Base-by-base conservation (phyloP, 2,888 invertebrate species). In the Thereva unica region DNA sequence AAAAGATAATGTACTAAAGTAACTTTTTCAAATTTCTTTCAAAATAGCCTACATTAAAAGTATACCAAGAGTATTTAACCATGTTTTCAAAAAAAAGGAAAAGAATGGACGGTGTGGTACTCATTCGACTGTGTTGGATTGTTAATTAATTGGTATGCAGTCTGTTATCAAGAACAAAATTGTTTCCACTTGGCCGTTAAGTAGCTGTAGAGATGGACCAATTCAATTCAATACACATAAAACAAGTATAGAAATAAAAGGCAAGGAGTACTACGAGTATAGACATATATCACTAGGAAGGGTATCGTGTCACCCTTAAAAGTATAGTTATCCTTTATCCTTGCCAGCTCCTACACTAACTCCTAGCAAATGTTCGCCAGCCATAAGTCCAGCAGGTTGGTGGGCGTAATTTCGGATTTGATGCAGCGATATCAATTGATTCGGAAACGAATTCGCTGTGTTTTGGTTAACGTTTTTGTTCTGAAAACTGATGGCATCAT, bases 401-500 rank as follows among this genome's bases (percentile, higher is more conserved):
- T 94, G 94, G 72, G 94, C 93, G 82, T 95, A 97, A 82, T 96
- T 96, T 81, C 96, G 88, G 78, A 97, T 97, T 83, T 97, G 96
- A 82, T 97, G 96, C 75, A 97, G 85, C 73, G 95, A 94, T 80
- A 95, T 95, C 80, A 95, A 85, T 82, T 95, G 95, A 80, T 95
- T 94, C 64, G 95, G 95, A 81, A 95, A 95, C 64, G 86, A 83
- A 57, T 88, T 86, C 1, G 87, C 85, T 73, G 84, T 83, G 71
- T 79, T 80, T 78, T 89, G 89, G 70, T 81, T 80, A 69, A 81
- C 81, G 77, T 77, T 85, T 74, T 85, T 85, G 76, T 89, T 90
- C 77, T 90, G 91, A 83, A 94, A 91, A 78, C 90, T 90, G 75
- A 95, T 85, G 35, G 93, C 91, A 77, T 95, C 95, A 84, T 97